These are phyloP conservation scores for Pollenia griseotomentosa DNA, from an alignment of 2,888 invertebrate species.

Conservation along the genomic window DNA sequence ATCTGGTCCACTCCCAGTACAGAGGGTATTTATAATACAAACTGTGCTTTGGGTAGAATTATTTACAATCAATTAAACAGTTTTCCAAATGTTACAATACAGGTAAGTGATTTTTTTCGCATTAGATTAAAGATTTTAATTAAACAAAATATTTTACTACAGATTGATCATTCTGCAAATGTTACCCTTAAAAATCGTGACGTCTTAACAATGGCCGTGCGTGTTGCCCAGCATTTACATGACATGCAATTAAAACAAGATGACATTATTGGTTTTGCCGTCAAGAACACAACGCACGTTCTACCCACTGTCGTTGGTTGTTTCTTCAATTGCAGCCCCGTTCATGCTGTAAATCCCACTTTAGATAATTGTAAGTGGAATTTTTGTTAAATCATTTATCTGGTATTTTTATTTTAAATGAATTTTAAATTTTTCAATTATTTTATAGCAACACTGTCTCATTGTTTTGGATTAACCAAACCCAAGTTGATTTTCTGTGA, in stretches of 20 bases:
- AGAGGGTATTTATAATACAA: conserved; percentile 75
- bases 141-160: neutral
- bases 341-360: conserved; percentile 78
- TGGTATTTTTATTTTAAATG: neutral
- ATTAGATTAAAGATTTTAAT: neutral
- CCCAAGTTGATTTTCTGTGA: conserved; percentile 79
- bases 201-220: conserved; percentile 76
- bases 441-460: conserved; percentile 71
- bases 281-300: conserved; percentile 78
- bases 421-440: neutral
- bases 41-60: conserved; percentile 78
- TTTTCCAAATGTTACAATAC: conserved; percentile 75
- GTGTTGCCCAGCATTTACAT: conserved; percentile 75
- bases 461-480: conserved; percentile 76
- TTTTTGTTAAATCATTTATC: neutral
- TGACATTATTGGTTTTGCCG: conserved; percentile 78
- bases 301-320: conserved; percentile 78
- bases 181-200: conserved; percentile 75
- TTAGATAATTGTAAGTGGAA: conserved; percentile 74
- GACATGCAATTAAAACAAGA: conserved; percentile 71
- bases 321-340: conserved; percentile 78
- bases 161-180: conserved; percentile 77
- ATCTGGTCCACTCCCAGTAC: conserved; percentile 75
- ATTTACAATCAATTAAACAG: conserved; percentile 76
- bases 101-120: conserved; percentile 57